These are phyloP conservation scores for Apodemus agrarius DNA, from an alignment of 2,797 vertebrate species.

Conservation along the genomic window DNA sequence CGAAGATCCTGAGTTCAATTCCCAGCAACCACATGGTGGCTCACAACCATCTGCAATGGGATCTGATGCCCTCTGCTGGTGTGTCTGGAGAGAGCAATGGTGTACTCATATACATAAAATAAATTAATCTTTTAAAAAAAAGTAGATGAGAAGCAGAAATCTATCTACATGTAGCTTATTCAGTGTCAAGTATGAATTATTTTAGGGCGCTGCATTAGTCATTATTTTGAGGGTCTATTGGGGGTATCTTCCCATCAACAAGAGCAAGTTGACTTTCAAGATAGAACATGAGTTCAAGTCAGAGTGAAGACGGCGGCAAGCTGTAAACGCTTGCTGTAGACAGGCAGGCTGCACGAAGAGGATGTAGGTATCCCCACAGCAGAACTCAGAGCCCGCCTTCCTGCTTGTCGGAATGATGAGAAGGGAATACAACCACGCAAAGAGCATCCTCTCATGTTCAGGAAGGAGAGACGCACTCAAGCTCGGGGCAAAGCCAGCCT, in stretches of 20 bases:
- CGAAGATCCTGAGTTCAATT: no score
- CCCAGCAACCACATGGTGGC: no score
- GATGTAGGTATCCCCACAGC: neutral
- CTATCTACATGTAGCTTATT: neutral
- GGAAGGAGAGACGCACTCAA: conserved; percentile 80
- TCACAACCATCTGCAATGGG: no score
- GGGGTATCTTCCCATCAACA: neutral
- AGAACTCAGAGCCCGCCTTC: conserved; percentile 55
- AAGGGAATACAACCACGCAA: conserved; percentile 72
- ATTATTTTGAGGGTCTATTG: conserved; percentile 17
- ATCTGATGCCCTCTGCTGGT: no score
- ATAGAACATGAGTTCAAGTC: neutral
- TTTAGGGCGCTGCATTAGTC: neutral
- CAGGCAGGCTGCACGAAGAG: neutral
- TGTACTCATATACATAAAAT: no score
- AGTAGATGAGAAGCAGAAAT: conserved; percentile 6
- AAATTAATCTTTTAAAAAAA: neutral
- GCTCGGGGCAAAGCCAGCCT: conserved; percentile 76
- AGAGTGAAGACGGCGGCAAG: neutral
- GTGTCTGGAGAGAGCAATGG: no score
- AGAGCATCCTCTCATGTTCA: conserved; percentile 77
- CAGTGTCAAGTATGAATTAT: neutral
- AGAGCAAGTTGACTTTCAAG: neutral
- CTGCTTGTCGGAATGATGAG: conserved; percentile 59
- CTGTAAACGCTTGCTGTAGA: neutral